A percentile compares a stretch with the other conserved stretches of the same genome.
Conservation (phyloP, 2,888 invertebrate genomes). For the Zygaena filipendulae region DNA sequence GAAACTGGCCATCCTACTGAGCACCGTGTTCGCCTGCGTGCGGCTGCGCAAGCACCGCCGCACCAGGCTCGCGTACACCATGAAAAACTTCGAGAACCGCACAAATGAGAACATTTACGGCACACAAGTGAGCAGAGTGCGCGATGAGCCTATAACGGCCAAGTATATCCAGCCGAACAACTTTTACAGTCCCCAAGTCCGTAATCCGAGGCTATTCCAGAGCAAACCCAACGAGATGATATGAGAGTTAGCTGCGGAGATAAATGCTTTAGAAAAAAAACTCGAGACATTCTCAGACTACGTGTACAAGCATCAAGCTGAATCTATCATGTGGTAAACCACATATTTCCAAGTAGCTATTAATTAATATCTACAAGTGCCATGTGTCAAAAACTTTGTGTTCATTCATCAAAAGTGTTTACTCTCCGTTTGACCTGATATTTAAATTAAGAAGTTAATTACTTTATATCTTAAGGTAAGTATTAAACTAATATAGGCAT, state of each 20-base stretch:
- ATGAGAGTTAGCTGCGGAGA: slow-evolving; percentile 68
- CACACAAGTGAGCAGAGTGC: slow-evolving; percentile 32
- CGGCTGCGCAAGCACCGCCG: slow-evolving; percentile 65
- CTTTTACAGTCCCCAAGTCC: slow-evolving; percentile 55
- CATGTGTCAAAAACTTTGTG: too few species aligned
- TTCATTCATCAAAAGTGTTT: slow-evolving; percentile 37
- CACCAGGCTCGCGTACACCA: slow-evolving; percentile 45
- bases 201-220: slow-evolving; percentile 54
- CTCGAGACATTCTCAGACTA: slow-evolving; percentile 61
- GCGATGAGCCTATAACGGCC: slow-evolving; percentile 50
- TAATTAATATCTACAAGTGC: too few species aligned
- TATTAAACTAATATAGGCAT: slow-evolving; percentile 18
- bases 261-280: slow-evolving; percentile 63
- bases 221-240: slow-evolving; percentile 60
- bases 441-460: slow-evolving; percentile 1
- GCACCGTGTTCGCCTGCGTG: slow-evolving; percentile 77
- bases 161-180: slow-evolving; percentile 60
- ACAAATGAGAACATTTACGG: slow-evolving; percentile 52
- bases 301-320: slow-evolving; percentile 63
- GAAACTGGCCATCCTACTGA: slow-evolving; percentile 77
- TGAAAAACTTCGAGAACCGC: slow-evolving; percentile 43
- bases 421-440: slow-evolving; percentile 17
- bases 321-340: slow-evolving; percentile 70
- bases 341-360: not conserved
- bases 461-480: not conserved